phyloP scores from a whole-genome alignment of 2,797 vertebrate genomes.

The Melanotaenia boesemani region DNA sequence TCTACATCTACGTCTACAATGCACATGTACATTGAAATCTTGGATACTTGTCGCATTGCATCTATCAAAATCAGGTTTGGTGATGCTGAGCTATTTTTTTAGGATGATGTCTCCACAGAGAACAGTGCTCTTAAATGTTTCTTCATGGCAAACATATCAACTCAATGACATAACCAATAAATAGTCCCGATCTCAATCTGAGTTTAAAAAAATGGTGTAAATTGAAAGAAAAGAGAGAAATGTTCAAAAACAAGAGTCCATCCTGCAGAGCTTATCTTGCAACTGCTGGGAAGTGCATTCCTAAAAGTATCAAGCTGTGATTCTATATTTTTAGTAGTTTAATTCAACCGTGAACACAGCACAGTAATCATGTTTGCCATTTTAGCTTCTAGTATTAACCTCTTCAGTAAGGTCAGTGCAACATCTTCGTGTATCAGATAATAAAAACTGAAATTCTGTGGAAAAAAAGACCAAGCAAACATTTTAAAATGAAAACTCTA shows the following conservation, averaged over 20 bases:
- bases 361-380: not conserved
- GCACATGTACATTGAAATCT: not conserved
- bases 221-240: no score
- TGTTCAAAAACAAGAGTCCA: not conserved
- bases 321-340: not conserved
- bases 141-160: not conserved
- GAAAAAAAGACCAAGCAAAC: not conserved
- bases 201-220: no score
- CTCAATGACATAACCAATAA: not conserved
- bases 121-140: not conserved
- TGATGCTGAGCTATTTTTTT: not conserved
- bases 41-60: no score
- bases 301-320: not conserved
- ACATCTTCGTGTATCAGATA: not conserved
- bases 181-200: no score
- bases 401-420: not conserved
- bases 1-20: not conserved
- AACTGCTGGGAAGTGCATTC: not conserved
- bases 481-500: not conserved
- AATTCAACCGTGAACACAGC: not conserved
- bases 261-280: not conserved
- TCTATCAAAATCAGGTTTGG: no score
- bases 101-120: not conserved
- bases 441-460: not conserved
- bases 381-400: not conserved